Base-by-base conservation (phyloP, 2,888 invertebrate species). In the Athalia rosae region DNA sequence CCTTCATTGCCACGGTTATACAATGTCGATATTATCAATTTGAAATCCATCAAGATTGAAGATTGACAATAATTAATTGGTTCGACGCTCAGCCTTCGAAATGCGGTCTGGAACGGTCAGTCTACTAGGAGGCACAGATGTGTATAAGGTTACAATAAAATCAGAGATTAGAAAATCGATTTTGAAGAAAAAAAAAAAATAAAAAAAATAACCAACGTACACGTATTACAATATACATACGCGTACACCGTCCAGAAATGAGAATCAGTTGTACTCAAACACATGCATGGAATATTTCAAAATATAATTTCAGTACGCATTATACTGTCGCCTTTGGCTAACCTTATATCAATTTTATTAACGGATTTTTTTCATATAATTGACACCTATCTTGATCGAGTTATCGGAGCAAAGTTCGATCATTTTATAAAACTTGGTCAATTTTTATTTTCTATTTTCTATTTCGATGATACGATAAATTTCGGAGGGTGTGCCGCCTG, bases 41-140 rank as follows among this genome's bases (percentile, higher is more conserved):
- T 58, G 43, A 71, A 58, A 71, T 58, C 71, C 71, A 58, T 71
- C 71, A 71, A 71, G 71, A 71, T 71, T 71, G n/a, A 71, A 71
- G 71, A 71, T 71, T 58, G 71, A 71, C 71, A 71, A 71, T 71
- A 50, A 71, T 71, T 71, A 71, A 71, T 71, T 71, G 71, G 71
- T n/a, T 58, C 71, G 58, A 71, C 71, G 13, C 3, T 67, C 53
- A 41, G 50, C 67, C 43, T 67, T 67, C 67, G 48, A 67, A 67
- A 15, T 28, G 13, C 50, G 50, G 11, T 11, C 11, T 67, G 28
- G 7, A 28, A 5, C 6, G 6, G 28, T 28, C 28, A 28, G 6
- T 6, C 15, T 41, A 9, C 28, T 5, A 11, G 9, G 13, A 58
- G 41, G 28, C 15, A n/a, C 28, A 28, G 62, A 15, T n/a, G 48